phyloP scores from a whole-genome alignment of 2,113 vertebrate genomes.

The Loxodonta africana region DNA sequence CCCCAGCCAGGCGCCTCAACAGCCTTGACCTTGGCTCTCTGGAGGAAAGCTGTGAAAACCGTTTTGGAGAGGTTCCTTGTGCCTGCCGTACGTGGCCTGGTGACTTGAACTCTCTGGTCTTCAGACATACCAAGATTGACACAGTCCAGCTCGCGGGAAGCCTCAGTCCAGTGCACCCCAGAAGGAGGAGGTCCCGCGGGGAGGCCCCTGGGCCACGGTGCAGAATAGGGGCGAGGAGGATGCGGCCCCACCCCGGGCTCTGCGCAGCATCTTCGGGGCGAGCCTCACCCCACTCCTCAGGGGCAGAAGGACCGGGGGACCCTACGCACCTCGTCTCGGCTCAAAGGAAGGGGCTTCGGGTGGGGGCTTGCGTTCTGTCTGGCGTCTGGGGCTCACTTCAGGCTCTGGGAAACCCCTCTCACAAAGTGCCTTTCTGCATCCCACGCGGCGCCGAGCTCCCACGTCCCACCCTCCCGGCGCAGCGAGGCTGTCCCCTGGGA shows the following conservation, averaged over 20 bases:
- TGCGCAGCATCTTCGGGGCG: no score
- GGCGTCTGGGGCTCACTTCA: rapidly evolving
- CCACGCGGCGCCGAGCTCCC: neutral
- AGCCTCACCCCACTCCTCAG: neutral
- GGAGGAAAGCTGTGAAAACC: neutral
- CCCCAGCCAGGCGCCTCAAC: neutral
- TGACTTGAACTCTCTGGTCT: neutral
- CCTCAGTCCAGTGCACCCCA: no score
- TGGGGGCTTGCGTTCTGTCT: rapidly evolving
- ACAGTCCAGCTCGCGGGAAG: neutral
- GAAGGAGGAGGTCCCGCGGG: no score
- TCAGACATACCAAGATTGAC: neutral
- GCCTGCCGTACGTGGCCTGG: neutral
- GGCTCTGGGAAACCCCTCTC: neutral
- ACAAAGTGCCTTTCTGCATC: neutral
- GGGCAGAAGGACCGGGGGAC: rapidly evolving
- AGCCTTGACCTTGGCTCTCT: neutral
- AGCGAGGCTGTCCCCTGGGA: neutral
- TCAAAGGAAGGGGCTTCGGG: neutral
- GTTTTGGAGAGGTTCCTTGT: rapidly evolving
- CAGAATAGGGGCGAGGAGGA: neutral
- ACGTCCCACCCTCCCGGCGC: neutral
- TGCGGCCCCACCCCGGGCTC: neutral
- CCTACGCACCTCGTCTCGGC: neutral
- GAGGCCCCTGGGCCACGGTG: neutral